phyloP scores from a whole-genome alignment of 2,797 vertebrate genomes.

The Telmatherina bonti region DNA sequence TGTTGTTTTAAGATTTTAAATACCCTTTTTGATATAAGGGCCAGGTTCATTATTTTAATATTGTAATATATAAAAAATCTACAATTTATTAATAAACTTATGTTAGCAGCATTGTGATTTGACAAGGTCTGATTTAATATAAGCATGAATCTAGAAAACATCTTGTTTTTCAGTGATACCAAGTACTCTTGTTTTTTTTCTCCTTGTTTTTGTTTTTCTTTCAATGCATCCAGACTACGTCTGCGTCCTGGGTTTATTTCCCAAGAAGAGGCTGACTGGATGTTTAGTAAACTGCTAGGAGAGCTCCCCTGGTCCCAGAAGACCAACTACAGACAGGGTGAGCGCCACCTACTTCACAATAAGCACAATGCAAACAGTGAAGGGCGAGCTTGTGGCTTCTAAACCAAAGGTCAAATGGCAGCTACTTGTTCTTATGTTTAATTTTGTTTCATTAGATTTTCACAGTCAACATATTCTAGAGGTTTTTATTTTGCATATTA shows the following conservation, averaged over 20 bases:
- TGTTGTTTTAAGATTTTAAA: no score
- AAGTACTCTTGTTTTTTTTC: not conserved
- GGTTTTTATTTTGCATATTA: not conserved
- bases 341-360: constrained; percentile 15
- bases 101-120: not conserved
- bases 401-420: not conserved
- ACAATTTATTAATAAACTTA: not conserved
- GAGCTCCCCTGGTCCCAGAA: constrained; percentile 95
- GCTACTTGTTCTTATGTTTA: not conserved
- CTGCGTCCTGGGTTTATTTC: constrained; percentile 89
- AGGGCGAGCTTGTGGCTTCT: constrained; percentile 6
- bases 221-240: constrained; percentile 76
- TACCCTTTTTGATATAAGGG: no score
- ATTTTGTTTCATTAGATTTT: no score
- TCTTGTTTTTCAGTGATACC: not conserved
- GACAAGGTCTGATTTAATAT: not conserved
- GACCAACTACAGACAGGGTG: constrained; percentile 84
- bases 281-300: constrained; percentile 88
- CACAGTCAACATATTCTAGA: not conserved
- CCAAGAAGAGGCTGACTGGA: constrained; percentile 89
- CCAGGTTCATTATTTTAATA: no score
- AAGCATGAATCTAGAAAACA: not conserved
- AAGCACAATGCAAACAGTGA: not conserved
- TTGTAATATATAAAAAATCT: no score
- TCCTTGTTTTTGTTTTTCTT: constrained; percentile 26